These are phyloP conservation scores for Bettongia penicillata DNA, from an alignment of 2,113 vertebrate species.

Conservation along the genomic window DNA sequence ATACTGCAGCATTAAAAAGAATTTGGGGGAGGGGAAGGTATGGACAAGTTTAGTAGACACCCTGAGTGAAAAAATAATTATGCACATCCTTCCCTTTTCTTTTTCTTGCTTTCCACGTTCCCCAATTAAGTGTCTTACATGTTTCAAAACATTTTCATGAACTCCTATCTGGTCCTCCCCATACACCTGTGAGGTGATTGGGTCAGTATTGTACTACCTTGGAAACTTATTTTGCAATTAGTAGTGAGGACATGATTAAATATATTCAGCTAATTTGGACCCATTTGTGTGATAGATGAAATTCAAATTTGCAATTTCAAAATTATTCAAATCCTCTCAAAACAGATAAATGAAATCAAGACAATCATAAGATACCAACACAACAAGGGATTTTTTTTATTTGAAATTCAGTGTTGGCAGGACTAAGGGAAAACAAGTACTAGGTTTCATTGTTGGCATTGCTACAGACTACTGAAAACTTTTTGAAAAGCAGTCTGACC, in stretches of 20 bases:
- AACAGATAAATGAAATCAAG: not conserved
- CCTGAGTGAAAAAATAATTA: not conserved
- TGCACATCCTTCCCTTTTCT: not conserved
- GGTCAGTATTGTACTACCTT: not conserved
- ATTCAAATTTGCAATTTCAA: not conserved
- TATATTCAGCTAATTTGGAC: not conserved
- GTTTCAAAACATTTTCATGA: not conserved
- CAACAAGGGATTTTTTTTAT: not conserved
- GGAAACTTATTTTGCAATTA: not conserved
- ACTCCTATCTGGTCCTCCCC: not conserved
- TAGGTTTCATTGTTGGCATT: not conserved
- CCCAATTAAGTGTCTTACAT: not conserved
- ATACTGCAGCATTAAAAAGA: not conserved
- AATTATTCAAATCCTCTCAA: not conserved
- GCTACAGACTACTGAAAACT: not conserved
- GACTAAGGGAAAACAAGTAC: not conserved
- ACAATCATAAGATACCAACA: not conserved
- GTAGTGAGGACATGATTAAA: not conserved
- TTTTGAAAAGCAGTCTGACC: not conserved
- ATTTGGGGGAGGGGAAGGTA: not conserved
- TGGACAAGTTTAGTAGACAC: no score
- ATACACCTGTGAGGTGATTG: not conserved
- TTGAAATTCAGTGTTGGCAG: not conserved
- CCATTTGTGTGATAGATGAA: not conserved
- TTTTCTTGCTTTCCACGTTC: not conserved